Base-by-base conservation (phyloP, 2,888 invertebrate genomes). In the Choristoneura rosaceana region DNA sequence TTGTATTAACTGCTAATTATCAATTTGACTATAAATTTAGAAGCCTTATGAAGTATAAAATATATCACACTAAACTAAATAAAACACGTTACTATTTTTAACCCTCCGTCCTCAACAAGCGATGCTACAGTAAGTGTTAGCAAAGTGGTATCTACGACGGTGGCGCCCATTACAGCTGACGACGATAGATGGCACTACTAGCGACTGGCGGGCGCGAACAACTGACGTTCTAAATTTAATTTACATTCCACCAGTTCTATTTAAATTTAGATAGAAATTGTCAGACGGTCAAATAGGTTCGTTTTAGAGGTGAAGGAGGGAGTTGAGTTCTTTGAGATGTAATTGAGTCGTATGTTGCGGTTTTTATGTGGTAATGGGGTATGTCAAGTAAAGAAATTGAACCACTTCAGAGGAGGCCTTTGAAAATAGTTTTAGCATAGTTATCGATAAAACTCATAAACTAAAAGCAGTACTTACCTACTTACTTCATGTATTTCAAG, bases 141-240 rank as follows among this genome's bases (percentile, higher is more conserved):
- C 47, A 64, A 64, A 70, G 64, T 70, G 64, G 17, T 45, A 70
- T 59, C 47, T 70, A 70, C 70, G 59, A 47, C 69, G 25, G 61
- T 17, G 5, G 43, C 34, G 33, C 43, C 52, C 59, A 64, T 70
- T 70, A 59, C 64, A 8, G 47, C 15, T 64, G 70, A 70, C 64
- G 58, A 64, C 64, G 47, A 70, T 25, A 70, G 64, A 70, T 70
- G 59, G 70, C 70, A 17, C 38, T 15, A 17, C 38, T 15, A 61
- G 17, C 34, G 17, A 25, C 25, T 25, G 2, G 25, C 25, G 25
- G 17, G 52, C n/a, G 43, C 41, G 8, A 25, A 38, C 25, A 52
- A 69, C 14, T 14, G 69, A 25, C 63, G 41, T 65, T 52, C 65
- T 66, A 25, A 70, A 45, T 70, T 70, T 58, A 70, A 59, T 70